Conservation (phyloP, 2,797 vertebrate species). For the Gymnocypris eckloni region DNA sequence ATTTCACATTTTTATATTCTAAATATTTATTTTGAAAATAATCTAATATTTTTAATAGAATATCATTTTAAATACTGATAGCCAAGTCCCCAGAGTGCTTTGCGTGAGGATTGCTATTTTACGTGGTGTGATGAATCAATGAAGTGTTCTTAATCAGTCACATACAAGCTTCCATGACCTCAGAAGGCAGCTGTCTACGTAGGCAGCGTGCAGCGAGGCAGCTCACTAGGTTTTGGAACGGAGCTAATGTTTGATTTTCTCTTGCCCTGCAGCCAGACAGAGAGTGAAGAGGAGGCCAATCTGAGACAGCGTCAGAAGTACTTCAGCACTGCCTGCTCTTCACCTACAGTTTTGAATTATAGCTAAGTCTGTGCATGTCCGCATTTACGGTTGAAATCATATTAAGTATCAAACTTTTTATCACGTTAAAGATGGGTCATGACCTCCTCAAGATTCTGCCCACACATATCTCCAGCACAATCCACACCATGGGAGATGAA, state of each 20-base stretch:
- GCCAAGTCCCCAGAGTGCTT: neutral
- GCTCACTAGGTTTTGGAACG: slow-evolving; percentile 12
- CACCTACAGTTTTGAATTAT: slow-evolving; percentile 30
- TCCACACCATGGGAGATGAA: slow-evolving; percentile 36
- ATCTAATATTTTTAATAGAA: neutral
- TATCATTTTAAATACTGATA: neutral
- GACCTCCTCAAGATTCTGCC: slow-evolving; percentile 41
- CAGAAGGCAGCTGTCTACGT: slow-evolving; percentile 30
- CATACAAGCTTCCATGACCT: slow-evolving; percentile 9
- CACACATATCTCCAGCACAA: slow-evolving; percentile 37
- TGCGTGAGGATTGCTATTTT: neutral
- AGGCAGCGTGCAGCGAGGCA: slow-evolving; percentile 16
- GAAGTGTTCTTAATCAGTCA: slow-evolving; percentile 11
- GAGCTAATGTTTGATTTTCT: slow-evolving; percentile 45
- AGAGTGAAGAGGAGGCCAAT: slow-evolving; percentile 19
- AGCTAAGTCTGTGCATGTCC: slow-evolving; percentile 5
- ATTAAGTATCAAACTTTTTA: slow-evolving; percentile 48
- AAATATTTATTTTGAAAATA: neutral
- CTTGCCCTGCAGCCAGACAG: slow-evolving; percentile 25
- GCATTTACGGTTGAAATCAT: slow-evolving; percentile 30
- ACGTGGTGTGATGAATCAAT: neutral
- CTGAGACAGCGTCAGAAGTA: slow-evolving; percentile 13
- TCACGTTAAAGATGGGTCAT: slow-evolving; percentile 41
- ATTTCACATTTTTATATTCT: neutral
- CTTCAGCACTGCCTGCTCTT: slow-evolving; percentile 7